Base-by-base conservation (phyloP, 2,888 invertebrate species). In the Chesias legatella region DNA sequence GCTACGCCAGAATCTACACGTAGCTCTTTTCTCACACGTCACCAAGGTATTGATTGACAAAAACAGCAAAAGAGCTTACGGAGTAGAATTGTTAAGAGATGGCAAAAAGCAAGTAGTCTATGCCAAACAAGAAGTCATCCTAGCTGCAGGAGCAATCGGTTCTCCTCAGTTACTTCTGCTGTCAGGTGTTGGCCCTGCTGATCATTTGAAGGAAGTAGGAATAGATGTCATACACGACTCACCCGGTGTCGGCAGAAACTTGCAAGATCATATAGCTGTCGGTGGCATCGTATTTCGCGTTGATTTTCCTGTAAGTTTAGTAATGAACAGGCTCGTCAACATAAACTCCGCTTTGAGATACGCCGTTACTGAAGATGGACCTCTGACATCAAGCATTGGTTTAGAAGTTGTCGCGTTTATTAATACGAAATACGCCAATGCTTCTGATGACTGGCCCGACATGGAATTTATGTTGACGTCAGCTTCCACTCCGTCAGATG, bases 131-230 rank as follows among this genome's bases (percentile, higher is more conserved):
- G 96, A 96, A 79, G 94, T 98, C 0, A 95, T 98, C 45, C 70
- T 97, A 7, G 91, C 95, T 1, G 96, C 95, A 0, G 99, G 99
- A 0, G 93, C 98, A 0, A 93, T 99, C 45, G 97, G 93, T 53
- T 92, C 95, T 0, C 98, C 98, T 0, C 98, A 99, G 61, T 73
- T 99, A 6, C 89, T 99, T 40, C 94, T 98, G 95, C 83, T 99
- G 60, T 93, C 92, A 20, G 99, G 99, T 0, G 83, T 98, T 1
- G 97, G 97, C 1, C 94, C 95, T 0, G 89, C 85, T 10, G 73
- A 90, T n/a, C 94, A 97, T 66, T 80, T 97, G 2, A 70, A 89
- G 48, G 91, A 94, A 52, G 89, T 94, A 6, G 94, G 93, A 0
- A 90, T 96, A 31, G 90, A 92, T 6, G 91, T 95, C 25, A 89